phyloP scores from a whole-genome alignment of 2,888 invertebrate species.

The Sussaba pulchella region DNA sequence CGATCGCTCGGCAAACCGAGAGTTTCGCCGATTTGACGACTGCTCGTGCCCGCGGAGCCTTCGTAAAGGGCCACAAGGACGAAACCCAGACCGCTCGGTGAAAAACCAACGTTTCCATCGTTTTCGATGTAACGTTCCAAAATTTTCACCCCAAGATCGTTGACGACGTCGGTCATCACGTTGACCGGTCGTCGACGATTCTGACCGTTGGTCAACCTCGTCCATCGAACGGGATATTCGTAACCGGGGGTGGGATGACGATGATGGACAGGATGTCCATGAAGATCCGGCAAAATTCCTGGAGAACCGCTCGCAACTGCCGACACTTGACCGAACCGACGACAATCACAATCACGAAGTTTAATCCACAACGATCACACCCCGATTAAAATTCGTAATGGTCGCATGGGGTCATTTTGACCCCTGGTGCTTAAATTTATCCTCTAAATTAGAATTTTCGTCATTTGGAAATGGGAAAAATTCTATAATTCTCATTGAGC shows the following conservation, averaged over 20 bases:
- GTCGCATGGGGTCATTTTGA: no score
- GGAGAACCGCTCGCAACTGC: constrained; percentile 5
- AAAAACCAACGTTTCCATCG: constrained; percentile 90
- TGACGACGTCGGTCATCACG: constrained; percentile 92
- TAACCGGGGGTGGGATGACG: constrained; percentile 33
- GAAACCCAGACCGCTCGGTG: constrained; percentile 93
- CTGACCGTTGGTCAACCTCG: constrained; percentile 27
- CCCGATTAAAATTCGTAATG: no score
- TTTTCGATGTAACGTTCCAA: constrained; percentile 78
- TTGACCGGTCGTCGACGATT: constrained; percentile 86
- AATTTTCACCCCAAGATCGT: constrained; percentile 87
- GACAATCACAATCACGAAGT: neutral
- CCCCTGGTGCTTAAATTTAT: no score
- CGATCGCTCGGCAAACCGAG: constrained; percentile 90
- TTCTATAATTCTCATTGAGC: no score
- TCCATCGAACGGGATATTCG: constrained; percentile 44
- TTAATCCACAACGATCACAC: neutral
- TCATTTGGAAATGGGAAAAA: no score
- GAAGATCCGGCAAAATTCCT: constrained; percentile 13
- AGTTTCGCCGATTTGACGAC: constrained; percentile 89
- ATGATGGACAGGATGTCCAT: constrained; percentile 29
- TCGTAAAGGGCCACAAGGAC: constrained; percentile 92
- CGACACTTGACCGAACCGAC: constrained; percentile 29
- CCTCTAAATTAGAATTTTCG: no score
- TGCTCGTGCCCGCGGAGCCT: constrained; percentile 90